Conservation (phyloP, 2,113 vertebrate genomes). For the Alouatta palliata region DNA sequence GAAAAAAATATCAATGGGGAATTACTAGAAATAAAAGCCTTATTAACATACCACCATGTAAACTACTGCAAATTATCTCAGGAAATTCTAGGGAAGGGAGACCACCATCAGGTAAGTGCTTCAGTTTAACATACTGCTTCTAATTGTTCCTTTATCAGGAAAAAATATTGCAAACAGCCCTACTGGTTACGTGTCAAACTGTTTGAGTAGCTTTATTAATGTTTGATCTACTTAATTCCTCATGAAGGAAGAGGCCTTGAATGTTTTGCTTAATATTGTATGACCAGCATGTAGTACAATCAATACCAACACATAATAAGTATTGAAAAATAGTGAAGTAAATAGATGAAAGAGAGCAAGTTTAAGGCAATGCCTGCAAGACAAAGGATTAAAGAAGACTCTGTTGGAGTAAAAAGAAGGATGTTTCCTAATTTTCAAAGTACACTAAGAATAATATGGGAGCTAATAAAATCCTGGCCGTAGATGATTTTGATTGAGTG, state of each 20-base stretch:
- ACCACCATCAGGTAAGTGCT: neutral
- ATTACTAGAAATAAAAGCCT: slow-evolving; percentile 47
- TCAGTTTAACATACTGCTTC: neutral
- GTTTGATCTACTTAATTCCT: neutral
- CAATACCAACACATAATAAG: neutral
- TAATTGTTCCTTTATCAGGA: neutral
- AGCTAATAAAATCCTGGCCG: neutral
- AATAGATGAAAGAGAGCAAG: neutral
- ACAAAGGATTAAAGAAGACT: neutral
- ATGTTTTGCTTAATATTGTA: neutral
- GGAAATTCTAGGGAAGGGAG: neutral
- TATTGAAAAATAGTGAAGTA: neutral
- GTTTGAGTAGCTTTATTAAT: neutral
- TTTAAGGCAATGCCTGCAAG: neutral
- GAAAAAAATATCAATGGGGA: slow-evolving; percentile 48
- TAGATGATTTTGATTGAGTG: neutral
- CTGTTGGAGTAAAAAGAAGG: neutral
- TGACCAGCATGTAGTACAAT: neutral
- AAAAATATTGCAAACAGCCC: neutral
- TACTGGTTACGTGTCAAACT: neutral
- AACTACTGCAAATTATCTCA: neutral
- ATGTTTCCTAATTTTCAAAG: neutral
- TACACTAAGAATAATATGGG: slow-evolving; percentile 5
- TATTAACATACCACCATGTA: neutral
- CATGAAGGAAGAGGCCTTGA: neutral